Base-by-base conservation (phyloP, 2,113 vertebrate species). In the Archocentrus centrarchus region DNA sequence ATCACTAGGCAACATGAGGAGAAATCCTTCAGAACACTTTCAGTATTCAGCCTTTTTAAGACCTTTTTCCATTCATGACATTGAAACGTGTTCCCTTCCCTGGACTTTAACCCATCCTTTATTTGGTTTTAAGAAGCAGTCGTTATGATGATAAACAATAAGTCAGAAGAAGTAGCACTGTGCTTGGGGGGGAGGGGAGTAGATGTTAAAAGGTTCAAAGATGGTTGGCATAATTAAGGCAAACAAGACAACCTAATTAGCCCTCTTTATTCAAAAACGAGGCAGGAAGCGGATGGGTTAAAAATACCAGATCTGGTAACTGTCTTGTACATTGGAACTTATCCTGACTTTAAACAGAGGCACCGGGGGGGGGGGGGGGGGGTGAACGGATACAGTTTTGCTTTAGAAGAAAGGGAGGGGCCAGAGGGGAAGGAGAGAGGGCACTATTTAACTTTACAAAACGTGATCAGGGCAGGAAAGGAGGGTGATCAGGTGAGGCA, bases 41-140 rank as follows among this genome's bases (percentile, higher is more conserved):
- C 37, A 83, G 78, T 84, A 70, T 70, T 84, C 86, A 90, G 80
- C 82, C 64, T 81, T 83, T 91, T 88, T 91, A 91, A 93, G 90
- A 89, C 90, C 83, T 35, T 80, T 91, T 82, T 90, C 81, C 76
- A 86, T 87, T 84, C 62, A 82, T 85, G 61, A 89, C 82, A 83
- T 70, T 90, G 83, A 92, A 92, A 92, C 68, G 79, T 77, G 61
- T 93, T 93, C 90, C 89, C 86, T 92, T 93, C 81, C 61, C 88
- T 88, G 90, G 85, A 90, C 77, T 86, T 89, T 80, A 93, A 93
- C 88, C 83, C 89, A 90, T 93, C 90, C 92, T 89, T 90, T 93
- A 89, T 95, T 96, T 95, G 94, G 93, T 94, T 95, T 92, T 90
- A 86, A 94, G 87, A 89, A 90, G 87, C 81, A 81, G 86, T 88